Evolutionary conservation across 2,888 invertebrate species (phyloP).

Genomic region (Xiphydria camelus): DNA sequence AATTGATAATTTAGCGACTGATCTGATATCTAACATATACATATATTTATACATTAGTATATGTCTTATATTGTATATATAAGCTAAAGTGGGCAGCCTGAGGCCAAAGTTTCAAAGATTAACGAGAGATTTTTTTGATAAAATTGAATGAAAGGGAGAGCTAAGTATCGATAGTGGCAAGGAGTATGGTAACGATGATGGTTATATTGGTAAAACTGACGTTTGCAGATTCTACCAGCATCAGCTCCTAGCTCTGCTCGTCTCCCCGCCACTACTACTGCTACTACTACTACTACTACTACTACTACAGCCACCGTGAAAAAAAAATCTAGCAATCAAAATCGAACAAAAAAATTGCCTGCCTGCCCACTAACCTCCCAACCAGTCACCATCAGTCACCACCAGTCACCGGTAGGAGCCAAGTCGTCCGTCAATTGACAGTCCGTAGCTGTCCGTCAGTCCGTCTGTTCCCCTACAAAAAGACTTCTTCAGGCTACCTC

Average conservation of each 20-base stretch:
- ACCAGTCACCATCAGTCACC: slow-evolving; percentile 58
- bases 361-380: slow-evolving; percentile 58
- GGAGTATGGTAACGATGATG: slow-evolving; percentile 44
- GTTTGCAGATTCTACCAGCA: slow-evolving; percentile 58
- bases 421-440: slow-evolving; percentile 27
- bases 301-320: slow-evolving; percentile 56
- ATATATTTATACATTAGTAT: no score
- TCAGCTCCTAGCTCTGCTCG: slow-evolving; percentile 57
- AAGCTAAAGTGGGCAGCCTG: no score
- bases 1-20: no score
- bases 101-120: no score
- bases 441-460: slow-evolving; percentile 37
- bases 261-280: slow-evolving; percentile 55
- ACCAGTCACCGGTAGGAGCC: slow-evolving; percentile 42
- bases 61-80: no score
- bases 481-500: slow-evolving; percentile 48
- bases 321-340: slow-evolving; percentile 47
- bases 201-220: slow-evolving; percentile 57
- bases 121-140: neutral
- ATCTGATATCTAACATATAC: no score
- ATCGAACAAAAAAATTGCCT: slow-evolving; percentile 51
- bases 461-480: slow-evolving; percentile 46
- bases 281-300: slow-evolving; percentile 37
- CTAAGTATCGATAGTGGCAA: slow-evolving; percentile 39
- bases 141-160: neutral